These are phyloP conservation scores for Horisme vitalbata DNA, from an alignment of 2,888 invertebrate species.

Conservation along the genomic window DNA sequence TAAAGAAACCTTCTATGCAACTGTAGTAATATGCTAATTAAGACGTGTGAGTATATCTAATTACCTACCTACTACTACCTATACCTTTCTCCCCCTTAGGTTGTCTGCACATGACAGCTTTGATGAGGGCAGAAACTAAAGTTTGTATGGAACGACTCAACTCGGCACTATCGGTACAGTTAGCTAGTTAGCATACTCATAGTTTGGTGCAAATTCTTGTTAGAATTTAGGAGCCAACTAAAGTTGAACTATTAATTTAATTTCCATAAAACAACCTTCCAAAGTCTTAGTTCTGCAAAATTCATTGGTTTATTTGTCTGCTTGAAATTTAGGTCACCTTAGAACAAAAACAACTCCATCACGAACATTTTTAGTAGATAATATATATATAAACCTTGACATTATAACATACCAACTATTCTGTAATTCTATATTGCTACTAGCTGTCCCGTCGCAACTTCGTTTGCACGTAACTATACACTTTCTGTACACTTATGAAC, in stretches of 20 bases:
- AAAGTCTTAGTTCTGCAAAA: background rate
- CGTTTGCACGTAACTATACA: too few species aligned
- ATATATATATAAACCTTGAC: too few species aligned
- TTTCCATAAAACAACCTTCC: background rate
- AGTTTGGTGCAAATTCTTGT: background rate
- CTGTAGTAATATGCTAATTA: slow-evolving; percentile 2
- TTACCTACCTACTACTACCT: too few species aligned
- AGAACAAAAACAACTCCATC: background rate
- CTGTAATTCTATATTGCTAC: too few species aligned
- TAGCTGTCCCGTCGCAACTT: too few species aligned
- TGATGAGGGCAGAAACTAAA: slow-evolving; percentile 36
- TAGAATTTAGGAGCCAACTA: background rate
- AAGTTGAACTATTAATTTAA: background rate
- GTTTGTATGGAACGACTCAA: slow-evolving; percentile 22
- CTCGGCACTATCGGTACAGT: slow-evolving; percentile 5
- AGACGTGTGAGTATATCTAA: slow-evolving; percentile 7
- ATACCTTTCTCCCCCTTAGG: slow-evolving; percentile 16
- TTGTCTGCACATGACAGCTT: slow-evolving; percentile 41
- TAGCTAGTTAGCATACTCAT: slow-evolving; percentile 2
- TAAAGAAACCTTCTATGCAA: too few species aligned
- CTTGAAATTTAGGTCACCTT: background rate
- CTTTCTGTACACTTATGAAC: too few species aligned
- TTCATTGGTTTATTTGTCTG: background rate
- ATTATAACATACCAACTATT: too few species aligned
- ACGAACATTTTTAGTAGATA: too few species aligned